Conservation (phyloP, 2,888 invertebrate genomes). For the Dasysyrphus albostriatus region DNA sequence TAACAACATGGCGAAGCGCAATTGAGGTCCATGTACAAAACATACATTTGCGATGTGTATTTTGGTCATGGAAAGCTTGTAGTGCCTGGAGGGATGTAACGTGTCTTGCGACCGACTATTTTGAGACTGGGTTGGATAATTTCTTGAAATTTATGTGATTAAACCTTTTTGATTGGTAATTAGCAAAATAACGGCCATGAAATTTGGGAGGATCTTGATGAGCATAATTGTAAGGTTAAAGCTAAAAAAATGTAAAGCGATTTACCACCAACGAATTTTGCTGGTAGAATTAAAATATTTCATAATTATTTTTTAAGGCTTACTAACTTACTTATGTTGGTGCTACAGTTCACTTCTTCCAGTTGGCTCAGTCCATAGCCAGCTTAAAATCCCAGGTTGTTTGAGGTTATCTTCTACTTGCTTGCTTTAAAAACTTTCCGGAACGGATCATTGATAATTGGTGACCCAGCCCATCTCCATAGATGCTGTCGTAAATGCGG, state of each 20-base stretch:
- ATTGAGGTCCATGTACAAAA: neutral
- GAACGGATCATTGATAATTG: too few species aligned
- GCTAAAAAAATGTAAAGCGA: neutral
- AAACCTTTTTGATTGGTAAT: conserved; percentile 33
- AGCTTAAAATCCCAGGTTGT: too few species aligned
- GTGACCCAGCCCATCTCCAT: too few species aligned
- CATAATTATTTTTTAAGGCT: conserved; percentile 3
- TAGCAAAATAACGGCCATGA: conserved; percentile 23
- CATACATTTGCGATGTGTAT: neutral
- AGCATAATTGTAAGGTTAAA: neutral
- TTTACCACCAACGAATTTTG: neutral
- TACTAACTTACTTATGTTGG: too few species aligned
- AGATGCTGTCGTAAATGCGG: too few species aligned
- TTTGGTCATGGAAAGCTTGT: conserved; percentile 30
- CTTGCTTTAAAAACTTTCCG: too few species aligned
- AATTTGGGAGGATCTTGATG: conserved; percentile 25
- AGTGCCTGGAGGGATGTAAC: conserved; percentile 40
- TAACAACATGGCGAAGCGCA: neutral
- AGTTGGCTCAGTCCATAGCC: too few species aligned
- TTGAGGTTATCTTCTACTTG: too few species aligned
- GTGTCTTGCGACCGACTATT: neutral
- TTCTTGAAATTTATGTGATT: conserved; percentile 35
- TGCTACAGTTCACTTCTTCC: too few species aligned
- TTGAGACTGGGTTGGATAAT: conserved; percentile 3
- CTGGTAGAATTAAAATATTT: neutral